Evolutionary conservation across 2,797 vertebrate genomes (phyloP), one percentile per base, ranked within the genome.

Genomic region (Lagodon rhomboides): DNA sequence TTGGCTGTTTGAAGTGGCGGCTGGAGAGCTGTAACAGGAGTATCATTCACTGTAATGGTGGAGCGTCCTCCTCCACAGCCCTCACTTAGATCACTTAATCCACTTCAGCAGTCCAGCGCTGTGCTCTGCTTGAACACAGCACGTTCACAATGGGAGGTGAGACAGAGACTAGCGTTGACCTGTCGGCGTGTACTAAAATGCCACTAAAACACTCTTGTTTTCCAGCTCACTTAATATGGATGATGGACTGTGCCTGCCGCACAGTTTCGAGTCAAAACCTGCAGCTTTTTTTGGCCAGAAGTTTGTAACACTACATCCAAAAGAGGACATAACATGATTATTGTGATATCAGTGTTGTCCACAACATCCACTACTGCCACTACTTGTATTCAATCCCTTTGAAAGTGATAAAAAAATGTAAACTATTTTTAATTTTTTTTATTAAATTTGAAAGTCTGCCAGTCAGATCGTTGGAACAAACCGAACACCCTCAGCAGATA

Each of bases 21-120:
- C 78, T 90, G 84, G 87, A 93, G 91, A 87, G 89, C 84, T 74
- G 87, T 79, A 92, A 79, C 90, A 91, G 88, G 91, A 94, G 91
- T 92, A 92, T 93, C 92, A 93, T 92, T 93, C 87, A 92, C 90
- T 77, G 85, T 87, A 88, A 92, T 92, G 91, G 88, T 65, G 81
- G 86, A 78, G 88, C 89, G n/a, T 92, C 87, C 91, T 93, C 92
- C 93, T 93, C 92, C 92, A 92, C 91, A 92, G 79, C 83, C 73
- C 92, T 92, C 87, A 85, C 87, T 89, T 83, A 73, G 77, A 86
- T 94, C 93, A 92, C 92, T 92, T 91, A 92, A 90, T 91, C 89
- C 89, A 90, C 93, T 92, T 85, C 84, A 86, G 41, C 81, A 68
- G 87, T 84, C 63, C 88, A 64, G 75, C 76, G 61, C 83, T 67